Conservation (phyloP, 2,888 invertebrate species). For the Trissonchulus latispiculum region DNA sequence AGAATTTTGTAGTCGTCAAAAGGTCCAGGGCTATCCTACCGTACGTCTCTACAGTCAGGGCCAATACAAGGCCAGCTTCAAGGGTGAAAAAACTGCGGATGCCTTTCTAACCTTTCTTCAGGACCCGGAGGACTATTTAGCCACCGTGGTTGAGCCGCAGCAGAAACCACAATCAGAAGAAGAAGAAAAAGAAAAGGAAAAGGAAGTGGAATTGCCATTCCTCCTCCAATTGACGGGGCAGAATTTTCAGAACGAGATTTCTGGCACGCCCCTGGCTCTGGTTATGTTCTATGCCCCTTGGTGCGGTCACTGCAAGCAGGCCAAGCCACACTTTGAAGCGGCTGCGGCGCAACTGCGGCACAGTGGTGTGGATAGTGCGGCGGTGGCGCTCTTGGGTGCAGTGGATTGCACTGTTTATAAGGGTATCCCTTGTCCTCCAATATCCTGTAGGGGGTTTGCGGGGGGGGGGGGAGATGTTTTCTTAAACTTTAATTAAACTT, state of each 20-base stretch:
- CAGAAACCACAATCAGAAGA: too few relatives aligned
- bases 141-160: too few relatives aligned
- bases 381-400: background rate
- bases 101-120: background rate
- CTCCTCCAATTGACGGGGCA: too few relatives aligned
- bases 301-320: conserved; percentile 81
- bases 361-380: background rate
- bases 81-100: background rate
- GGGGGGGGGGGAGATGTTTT: too few relatives aligned
- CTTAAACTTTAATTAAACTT: too few relatives aligned
- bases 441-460: too few relatives aligned
- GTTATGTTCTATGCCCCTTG: conserved; percentile 88
- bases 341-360: conserved; percentile 56
- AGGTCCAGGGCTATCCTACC: conserved; percentile 7
- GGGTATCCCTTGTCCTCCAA: too few relatives aligned
- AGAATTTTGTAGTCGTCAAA: too few relatives aligned
- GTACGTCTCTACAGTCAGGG: background rate
- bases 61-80: background rate
- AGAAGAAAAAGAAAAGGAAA: too few relatives aligned
- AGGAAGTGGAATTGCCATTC: too few relatives aligned
- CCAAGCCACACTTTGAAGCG: conserved; percentile 67
- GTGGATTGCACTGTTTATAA: conserved; percentile 9
- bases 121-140: too few relatives aligned
- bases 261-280: conserved; percentile 54
- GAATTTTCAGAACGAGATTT: too few relatives aligned